Percentiles rank a stretch among this genome's conserved stretches.
Evolutionary conservation across 2,113 vertebrate genomes (phyloP).

Genomic region (Rhegmatorhina hoffmannsi): DNA sequence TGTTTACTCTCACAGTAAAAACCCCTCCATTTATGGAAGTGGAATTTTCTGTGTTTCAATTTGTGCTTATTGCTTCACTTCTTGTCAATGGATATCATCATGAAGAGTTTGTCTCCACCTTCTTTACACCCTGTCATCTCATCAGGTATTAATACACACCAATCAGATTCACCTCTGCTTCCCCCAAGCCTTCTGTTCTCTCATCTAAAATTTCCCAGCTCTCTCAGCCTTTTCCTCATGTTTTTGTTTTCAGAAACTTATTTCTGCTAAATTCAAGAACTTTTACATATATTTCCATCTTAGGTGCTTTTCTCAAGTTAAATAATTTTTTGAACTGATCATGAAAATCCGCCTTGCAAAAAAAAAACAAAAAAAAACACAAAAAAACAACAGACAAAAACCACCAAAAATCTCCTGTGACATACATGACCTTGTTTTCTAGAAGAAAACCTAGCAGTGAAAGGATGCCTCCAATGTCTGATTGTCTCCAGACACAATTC

Average conservation of each 20-base stretch:
- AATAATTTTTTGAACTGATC: neutral
- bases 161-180: neutral
- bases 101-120: neutral
- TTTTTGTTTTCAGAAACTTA: neutral
- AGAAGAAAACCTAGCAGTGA: neutral
- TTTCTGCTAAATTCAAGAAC: neutral
- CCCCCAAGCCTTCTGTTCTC: neutral
- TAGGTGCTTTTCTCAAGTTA: neutral
- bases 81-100: neutral
- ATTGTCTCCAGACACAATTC: neutral
- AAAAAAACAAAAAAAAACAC: neutral
- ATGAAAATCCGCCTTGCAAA: no score
- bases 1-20: neutral
- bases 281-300: neutral
- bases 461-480: neutral
- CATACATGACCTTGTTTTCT: neutral
- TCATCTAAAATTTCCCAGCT: neutral
- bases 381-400: no score
- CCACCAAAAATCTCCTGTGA: neutral
- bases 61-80: neutral
- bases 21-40: neutral
- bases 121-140: neutral
- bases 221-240: neutral
- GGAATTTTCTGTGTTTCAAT: neutral
- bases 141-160: neutral